phyloP scores from a whole-genome alignment of 2,113 vertebrate species.

The Halcyon senegalensis region DNA sequence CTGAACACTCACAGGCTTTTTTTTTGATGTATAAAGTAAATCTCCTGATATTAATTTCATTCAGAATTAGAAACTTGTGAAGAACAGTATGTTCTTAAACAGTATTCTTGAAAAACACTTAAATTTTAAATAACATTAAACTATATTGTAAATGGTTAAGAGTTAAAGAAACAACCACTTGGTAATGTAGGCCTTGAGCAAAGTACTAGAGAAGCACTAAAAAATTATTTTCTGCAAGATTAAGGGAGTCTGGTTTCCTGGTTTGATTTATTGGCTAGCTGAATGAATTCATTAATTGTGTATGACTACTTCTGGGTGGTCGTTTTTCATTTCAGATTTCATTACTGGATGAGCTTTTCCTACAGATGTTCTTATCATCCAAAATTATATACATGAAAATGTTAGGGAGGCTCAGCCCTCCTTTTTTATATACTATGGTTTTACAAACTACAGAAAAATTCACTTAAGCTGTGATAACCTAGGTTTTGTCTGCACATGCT shows the following conservation, averaged over 20 bases:
- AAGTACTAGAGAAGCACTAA: slow-evolving; percentile 35
- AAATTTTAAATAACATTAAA: slow-evolving; percentile 22
- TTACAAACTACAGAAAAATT: not conserved
- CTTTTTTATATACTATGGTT: not conserved
- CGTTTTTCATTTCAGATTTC: slow-evolving; percentile 55
- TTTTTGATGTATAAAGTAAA: not conserved
- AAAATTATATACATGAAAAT: slow-evolving; percentile 26
- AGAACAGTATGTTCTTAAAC: not conserved
- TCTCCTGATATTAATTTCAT: not conserved
- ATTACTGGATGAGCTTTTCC: slow-evolving; percentile 48
- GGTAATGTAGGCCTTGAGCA: slow-evolving; percentile 39
- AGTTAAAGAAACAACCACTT: slow-evolving; percentile 45
- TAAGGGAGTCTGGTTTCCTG: slow-evolving; percentile 27
- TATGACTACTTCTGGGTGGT: slow-evolving; percentile 49
- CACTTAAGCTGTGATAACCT: not conserved
- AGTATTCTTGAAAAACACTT: not conserved
- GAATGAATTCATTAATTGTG: slow-evolving; percentile 63
- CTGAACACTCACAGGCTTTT: not conserved
- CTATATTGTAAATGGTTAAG: slow-evolving; percentile 21
- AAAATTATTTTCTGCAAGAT: slow-evolving; percentile 23
- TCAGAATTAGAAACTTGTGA: not conserved
- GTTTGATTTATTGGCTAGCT: slow-evolving; percentile 58
- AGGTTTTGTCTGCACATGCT: not conserved
- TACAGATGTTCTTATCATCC: slow-evolving; percentile 23
- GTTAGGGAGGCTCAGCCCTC: not conserved